Base-by-base conservation (phyloP, 2,113 vertebrate species). In the Melanotaenia duboulayi region DNA sequence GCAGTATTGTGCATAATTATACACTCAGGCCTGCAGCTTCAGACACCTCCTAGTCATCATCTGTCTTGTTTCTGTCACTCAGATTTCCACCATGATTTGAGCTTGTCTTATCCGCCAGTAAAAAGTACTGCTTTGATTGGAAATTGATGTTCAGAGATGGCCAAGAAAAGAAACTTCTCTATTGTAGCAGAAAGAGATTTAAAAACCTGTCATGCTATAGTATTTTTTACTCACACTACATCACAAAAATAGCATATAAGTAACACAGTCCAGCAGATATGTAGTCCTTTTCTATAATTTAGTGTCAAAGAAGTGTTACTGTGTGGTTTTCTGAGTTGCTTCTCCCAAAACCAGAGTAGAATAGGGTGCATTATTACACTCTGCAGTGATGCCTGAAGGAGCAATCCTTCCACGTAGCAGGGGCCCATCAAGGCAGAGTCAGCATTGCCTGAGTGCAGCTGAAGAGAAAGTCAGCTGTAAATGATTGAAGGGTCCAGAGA, bases 41-140 rank as follows among this genome's bases (percentile, higher is more conserved):
- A 93, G 92, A 94, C 93, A 93, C 92, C 92, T 94, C 84, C 85
- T 78, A 92, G 93, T 92, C 89, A 88, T 89, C 85, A 80, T 91
- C 90, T 92, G 92, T 93, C 92, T 93, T 93, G 91, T 87, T 83
- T 90, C 89, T 94, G 92, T 94, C 93, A 93, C 82, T 92, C 88
- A 89, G 77, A 93, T 93, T 91, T 91, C 48, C 55, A 24, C 65
- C 40, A 13, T 58, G 68, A 78, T 88, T 92, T 93, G 89, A 93
- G 80, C 37, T 78, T 60, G 61, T 89, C 80, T 82, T 87, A 56
- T 89, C 71, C 25, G 25, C 65, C 50, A 68, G 77, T 77, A 58
- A 81, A 74, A 85, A 81, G 65, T 65, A 22, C 37, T 77, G 71
- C 76, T 78, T 77, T 60, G 52, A 56, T 64, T 52, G 56, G 44